Conservation (phyloP, 2,113 vertebrate species). For the Mirounga angustirostris region DNA sequence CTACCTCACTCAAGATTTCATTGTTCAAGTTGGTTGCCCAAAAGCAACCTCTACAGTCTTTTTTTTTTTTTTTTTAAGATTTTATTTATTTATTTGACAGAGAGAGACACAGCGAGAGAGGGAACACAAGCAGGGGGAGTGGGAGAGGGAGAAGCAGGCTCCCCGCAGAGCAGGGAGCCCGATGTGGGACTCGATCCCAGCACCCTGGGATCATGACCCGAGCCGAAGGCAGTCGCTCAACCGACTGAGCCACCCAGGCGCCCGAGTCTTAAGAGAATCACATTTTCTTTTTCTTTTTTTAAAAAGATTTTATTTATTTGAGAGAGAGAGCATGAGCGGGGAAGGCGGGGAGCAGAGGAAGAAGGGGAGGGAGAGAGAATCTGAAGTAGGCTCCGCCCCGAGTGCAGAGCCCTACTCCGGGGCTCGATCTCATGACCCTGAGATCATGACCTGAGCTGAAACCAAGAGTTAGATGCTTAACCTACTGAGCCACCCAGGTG, state of each 20-base stretch:
- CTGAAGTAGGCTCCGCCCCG: too few species aligned
- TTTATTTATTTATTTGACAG: not conserved
- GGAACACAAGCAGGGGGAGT: too few species aligned
- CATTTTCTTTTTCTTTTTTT: not conserved
- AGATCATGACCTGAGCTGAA: not conserved
- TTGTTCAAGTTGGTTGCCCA: not conserved
- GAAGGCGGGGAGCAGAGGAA: too few species aligned
- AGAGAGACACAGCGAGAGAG: too few species aligned
- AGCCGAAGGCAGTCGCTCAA: too few species aligned
- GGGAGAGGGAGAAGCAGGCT: too few species aligned
- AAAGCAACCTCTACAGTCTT: not conserved
- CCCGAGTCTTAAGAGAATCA: not conserved
- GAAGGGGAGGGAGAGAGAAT: too few species aligned
- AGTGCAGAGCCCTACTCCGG: not conserved
- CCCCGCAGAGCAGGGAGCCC: too few species aligned
- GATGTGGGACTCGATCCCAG: too few species aligned
- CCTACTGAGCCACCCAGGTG: not conserved
- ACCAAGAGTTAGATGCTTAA: not conserved
- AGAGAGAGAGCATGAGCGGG: too few species aligned
- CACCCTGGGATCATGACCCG: too few species aligned
- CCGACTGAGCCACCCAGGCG: too few species aligned
- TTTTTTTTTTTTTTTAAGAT: not conserved
- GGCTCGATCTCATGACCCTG: not conserved
- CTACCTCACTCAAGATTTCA: not conserved
- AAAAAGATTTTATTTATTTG: not conserved